Base-by-base conservation (phyloP, 1,140 invertebrate species). In the Oscheius sp. region DNA sequence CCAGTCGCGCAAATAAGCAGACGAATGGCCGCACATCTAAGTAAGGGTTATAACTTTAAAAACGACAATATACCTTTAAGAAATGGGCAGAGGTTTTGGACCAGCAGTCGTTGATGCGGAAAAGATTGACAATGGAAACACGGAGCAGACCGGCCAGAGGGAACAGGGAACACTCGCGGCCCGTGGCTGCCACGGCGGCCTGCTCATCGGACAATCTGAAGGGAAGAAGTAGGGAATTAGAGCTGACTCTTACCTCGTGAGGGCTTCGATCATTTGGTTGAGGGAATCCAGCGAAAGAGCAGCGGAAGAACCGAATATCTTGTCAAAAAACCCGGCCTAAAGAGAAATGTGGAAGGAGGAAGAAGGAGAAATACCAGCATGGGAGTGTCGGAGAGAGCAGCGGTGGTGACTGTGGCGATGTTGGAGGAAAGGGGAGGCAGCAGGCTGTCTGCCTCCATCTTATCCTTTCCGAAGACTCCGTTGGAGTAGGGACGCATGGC, bases 1-100 rank as follows among this genome's bases (percentile, higher is more conserved):
- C 94, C 95, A 98, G 86, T 95, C 93, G 35, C 95, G 88, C 92
- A 98, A 94, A 70, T 92, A 88, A 66, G 92, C 91, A 80, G 97
- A 93, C 0, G 94, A 92, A 88, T 98, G 95, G 82, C 93, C 92
- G 84, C 94, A 97, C 32, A 88, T 85, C 87, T 88, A 74, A 34
- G n/a, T n/a, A 78, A 73, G 32, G 59, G 23, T 26, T 2, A 75
- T 29, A 29, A 20, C 29, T 49, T 15, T 3, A 23, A 15, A 20
- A 45, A 45, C 23, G 36, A 7, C 10, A 20, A 13, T 45, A 45
- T 38, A 68, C 67, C 55, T 65, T 63, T n/a, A 71, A 42, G 18
- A 71, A 71, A 38, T 71, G 69, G 20, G 20, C 35, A 1, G 69
- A 18, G 7, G 58, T 23, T 64, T 64, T 71, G 23, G 10, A 10